Percentiles rank a stretch among this genome's conserved stretches.
Evolutionary conservation across 2,113 vertebrate genomes (phyloP).

Genomic region (Phoenicopterus ruber): DNA sequence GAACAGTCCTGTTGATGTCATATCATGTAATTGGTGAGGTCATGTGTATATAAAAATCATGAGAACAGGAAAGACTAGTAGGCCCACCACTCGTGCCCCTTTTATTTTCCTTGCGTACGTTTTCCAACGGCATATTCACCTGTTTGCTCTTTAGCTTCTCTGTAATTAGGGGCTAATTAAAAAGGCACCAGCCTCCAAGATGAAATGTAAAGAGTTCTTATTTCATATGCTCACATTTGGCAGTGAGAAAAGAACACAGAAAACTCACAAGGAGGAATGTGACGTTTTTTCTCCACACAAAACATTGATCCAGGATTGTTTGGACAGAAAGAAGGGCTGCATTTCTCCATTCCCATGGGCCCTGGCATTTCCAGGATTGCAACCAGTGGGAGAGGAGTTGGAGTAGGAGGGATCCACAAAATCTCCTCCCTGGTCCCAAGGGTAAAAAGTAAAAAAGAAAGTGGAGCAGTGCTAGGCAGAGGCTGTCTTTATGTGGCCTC

Average conservation of each 20-base stretch:
- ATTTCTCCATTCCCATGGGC: not conserved
- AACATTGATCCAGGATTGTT: not conserved
- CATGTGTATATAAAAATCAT: not conserved
- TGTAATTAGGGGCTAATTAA: not conserved
- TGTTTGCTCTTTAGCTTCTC: not conserved
- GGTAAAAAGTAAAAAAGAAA: not conserved
- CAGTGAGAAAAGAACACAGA: not conserved
- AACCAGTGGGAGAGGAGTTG: not conserved
- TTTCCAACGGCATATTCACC: not conserved
- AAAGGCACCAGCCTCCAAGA: not conserved
- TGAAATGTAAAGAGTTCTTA: not conserved
- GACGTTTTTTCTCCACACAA: not conserved
- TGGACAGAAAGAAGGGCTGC: not conserved
- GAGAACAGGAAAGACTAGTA: not conserved
- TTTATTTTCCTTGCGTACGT: not conserved
- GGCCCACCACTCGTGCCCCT: not conserved
- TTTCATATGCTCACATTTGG: not conserved
- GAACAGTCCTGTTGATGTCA: not conserved
- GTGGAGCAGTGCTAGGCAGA: not conserved
- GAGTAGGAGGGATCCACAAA: not conserved
- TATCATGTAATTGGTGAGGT: not conserved
- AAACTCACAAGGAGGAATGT: not conserved
- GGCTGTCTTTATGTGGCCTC: not conserved
- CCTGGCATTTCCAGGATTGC: not conserved
- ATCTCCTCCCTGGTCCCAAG: not conserved